Evolutionary conservation across 1,140 invertebrate species (phyloP).

Genomic region (Adelges cooleyi): DNA sequence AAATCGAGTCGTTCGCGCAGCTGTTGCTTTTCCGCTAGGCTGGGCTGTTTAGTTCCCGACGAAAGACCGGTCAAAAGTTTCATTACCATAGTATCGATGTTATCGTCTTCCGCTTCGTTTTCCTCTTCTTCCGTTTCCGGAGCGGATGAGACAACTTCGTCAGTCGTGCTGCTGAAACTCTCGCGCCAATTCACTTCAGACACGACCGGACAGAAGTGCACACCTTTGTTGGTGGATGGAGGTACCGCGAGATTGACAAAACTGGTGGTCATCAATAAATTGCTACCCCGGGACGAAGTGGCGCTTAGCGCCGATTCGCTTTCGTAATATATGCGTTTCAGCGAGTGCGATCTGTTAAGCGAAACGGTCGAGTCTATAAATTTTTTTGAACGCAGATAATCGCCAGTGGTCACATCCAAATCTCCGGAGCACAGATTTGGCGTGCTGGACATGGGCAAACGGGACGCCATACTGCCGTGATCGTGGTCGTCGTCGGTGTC

Average conservation of each 20-base stretch:
- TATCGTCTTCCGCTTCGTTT: conserved; percentile 32
- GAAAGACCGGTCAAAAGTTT: conserved; percentile 24
- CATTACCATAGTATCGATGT: conserved; percentile 29
- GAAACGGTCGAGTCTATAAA: conserved; percentile 30
- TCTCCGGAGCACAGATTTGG: conserved; percentile 45
- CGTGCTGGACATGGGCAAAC: conserved; percentile 44
- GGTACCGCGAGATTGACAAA: conserved; percentile 33
- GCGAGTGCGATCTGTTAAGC: conserved; percentile 31
- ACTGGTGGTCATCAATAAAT: conserved; percentile 35
- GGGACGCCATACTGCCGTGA: conserved; percentile 31
- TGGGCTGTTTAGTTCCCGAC: conserved; percentile 9
- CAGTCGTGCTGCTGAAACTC: conserved; percentile 23
- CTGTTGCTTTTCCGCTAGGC: conserved; percentile 25
- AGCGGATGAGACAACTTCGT: background rate
- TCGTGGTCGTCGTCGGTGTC: conserved; percentile 23
- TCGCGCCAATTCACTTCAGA: conserved; percentile 53
- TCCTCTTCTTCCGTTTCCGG: conserved; percentile 37
- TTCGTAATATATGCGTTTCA: conserved; percentile 32
- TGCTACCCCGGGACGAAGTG: conserved; percentile 31
- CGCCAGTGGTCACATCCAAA: conserved; percentile 32
- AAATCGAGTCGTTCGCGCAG: conserved; percentile 28
- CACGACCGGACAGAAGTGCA: conserved; percentile 58
- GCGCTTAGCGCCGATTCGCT: conserved; percentile 29
- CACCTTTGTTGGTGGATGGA: conserved; percentile 39
- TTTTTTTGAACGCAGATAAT: conserved; percentile 31